These are phyloP conservation scores for Himalopsyche phryganea DNA, from an alignment of 1,140 invertebrate genomes.

Conservation along the genomic window DNA sequence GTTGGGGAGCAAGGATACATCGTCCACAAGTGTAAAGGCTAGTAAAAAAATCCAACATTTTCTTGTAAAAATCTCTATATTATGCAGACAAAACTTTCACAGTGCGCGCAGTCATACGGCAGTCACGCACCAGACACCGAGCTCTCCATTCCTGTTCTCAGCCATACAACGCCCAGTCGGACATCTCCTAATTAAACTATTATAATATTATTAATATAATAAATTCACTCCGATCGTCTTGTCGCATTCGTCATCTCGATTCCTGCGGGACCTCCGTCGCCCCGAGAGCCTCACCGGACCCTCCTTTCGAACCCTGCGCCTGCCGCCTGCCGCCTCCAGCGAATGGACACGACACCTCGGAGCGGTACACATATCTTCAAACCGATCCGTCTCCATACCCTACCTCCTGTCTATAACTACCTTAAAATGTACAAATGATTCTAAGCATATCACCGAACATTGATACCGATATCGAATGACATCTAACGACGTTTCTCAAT, in stretches of 20 bases:
- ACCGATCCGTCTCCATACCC: too few species aligned
- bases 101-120: constrained; percentile 28
- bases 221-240: constrained; percentile 25
- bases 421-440: too few species aligned
- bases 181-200: constrained; percentile 34
- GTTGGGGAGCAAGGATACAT: neutral
- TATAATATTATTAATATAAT: constrained; percentile 34
- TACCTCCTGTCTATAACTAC: too few species aligned
- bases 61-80: constrained; percentile 21
- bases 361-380: too few species aligned
- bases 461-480: too few species aligned
- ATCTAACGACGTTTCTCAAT: too few species aligned
- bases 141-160: constrained; percentile 23
- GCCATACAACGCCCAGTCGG: constrained; percentile 26
- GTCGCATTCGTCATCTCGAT: constrained; percentile 19
- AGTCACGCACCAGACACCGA: constrained; percentile 14
- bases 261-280: constrained; percentile 10
- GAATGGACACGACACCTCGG: too few species aligned
- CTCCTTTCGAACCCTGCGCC: too few species aligned
- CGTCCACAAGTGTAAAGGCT: constrained; percentile 17
- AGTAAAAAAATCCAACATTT: constrained; percentile 25
- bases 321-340: too few species aligned
- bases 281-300: too few species aligned
- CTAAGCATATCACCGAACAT: too few species aligned
- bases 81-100: constrained; percentile 25